These are phyloP conservation scores for Eonycteris spelaea DNA, from an alignment of 2,113 vertebrate genomes.

Conservation along the genomic window DNA sequence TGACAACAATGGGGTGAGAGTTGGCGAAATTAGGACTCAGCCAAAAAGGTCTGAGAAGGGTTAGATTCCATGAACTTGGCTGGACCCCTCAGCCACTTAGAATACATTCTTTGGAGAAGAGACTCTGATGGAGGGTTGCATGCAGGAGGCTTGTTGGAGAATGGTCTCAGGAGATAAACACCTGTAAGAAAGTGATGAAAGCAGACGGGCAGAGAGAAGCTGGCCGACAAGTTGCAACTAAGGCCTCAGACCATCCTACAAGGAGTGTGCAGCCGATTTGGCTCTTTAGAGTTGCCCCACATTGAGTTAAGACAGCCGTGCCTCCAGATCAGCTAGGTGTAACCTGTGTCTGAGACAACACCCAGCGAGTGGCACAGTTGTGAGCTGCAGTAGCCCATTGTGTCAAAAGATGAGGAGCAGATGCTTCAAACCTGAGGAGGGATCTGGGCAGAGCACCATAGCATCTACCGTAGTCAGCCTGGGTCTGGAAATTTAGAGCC, in stretches of 20 bases:
- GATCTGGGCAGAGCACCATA: background rate
- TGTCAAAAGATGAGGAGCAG: no score
- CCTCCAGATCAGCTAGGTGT: background rate
- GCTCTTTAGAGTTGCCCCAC: background rate
- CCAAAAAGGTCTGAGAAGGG: background rate
- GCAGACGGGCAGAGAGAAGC: background rate
- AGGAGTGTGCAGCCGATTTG: background rate
- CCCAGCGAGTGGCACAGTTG: background rate
- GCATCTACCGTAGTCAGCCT: background rate
- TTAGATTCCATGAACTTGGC: background rate
- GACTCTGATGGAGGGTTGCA: background rate
- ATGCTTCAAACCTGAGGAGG: background rate
- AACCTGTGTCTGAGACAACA: background rate
- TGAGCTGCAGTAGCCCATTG: accelerated
- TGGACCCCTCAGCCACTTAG: background rate
- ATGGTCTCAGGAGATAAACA: background rate
- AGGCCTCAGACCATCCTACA: background rate
- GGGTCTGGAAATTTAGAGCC: background rate
- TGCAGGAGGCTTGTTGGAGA: background rate
- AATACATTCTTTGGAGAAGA: background rate
- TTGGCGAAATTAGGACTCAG: background rate
- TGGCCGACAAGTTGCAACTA: background rate
- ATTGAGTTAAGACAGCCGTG: background rate
- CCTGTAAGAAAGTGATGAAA: background rate
- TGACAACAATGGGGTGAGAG: background rate